These are phyloP conservation scores for Empis stercorea DNA, from an alignment of 2,888 invertebrate genomes.

Conservation along the genomic window DNA sequence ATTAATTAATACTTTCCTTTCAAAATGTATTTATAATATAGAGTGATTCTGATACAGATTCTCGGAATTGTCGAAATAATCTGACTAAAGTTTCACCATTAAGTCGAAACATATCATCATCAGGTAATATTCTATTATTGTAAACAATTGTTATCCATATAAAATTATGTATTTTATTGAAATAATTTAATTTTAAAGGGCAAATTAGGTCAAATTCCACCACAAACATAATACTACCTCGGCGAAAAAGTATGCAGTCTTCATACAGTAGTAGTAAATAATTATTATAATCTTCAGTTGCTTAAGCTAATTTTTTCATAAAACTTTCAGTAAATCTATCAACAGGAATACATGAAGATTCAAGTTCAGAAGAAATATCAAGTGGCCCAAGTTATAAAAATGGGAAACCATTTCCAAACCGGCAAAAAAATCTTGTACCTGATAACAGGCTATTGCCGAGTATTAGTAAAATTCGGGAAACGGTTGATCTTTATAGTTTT, in stretches of 20 bases:
- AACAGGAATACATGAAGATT: constrained; percentile 53
- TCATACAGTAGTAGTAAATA: constrained; percentile 53
- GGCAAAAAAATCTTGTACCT: constrained; percentile 51
- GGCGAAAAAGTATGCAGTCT: constrained; percentile 47
- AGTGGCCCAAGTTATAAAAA: constrained; percentile 22
- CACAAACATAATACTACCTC: constrained; percentile 11
- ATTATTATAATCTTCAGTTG: constrained; percentile 8
- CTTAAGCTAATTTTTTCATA: constrained; percentile 7
- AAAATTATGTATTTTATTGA: too few relatives aligned
- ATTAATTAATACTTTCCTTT: too few relatives aligned
- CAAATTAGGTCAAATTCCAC: too few relatives aligned
- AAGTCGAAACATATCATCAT: too few relatives aligned
- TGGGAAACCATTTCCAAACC: constrained; percentile 45
- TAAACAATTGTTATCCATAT: too few relatives aligned
- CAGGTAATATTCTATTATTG: too few relatives aligned
- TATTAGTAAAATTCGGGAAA: constrained; percentile 24
- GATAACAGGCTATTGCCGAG: constrained; percentile 39
- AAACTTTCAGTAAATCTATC: constrained; percentile 47
- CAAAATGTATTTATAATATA: constrained; percentile 22
- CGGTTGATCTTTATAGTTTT: constrained; percentile 18
- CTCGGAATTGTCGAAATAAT: constrained; percentile 17
- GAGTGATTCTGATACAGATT: constrained; percentile 62
- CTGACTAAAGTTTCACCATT: too few relatives aligned
- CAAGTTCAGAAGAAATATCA: constrained; percentile 59
- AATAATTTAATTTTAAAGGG: too few relatives aligned